Evolutionary conservation across 1,140 invertebrate species (phyloP), one percentile per base, ranked within the genome.

Genomic region (Drepana arcuata): DNA sequence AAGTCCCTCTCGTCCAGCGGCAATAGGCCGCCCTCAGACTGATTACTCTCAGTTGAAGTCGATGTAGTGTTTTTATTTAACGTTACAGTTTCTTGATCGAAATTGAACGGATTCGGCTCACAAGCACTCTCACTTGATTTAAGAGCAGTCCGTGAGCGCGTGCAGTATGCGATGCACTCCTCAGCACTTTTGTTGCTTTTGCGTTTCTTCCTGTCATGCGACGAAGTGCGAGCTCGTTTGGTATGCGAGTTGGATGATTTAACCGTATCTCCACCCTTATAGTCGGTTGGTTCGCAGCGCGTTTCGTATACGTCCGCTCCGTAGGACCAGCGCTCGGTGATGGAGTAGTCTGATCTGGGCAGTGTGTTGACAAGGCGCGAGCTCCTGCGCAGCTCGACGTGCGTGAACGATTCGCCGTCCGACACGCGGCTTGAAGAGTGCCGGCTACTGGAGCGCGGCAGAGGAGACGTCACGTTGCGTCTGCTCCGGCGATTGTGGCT

Each of bases 1-100:
- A 67, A 84, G 37, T 84, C 83, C 46, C 81, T 78, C 34, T 83
- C 79, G 66, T 84, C 83, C 14, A 84, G 52, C 12, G 83, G 83
- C 28, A 84, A 56, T 15, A 84, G 50, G 14, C 78, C 78, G 41
- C 75, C 75, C 47, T 78, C 77, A 5, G 54, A 40, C 33, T 60
- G 61, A 38, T 66, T 70, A 38, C 14, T 42, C 11, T 60, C 56
- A 25, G 59, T 52, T 7, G 61, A 42, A 38, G 62, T 54, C 10
- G 56, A 53, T 41, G 72, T 51, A 13, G 52, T 38, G 2, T 6
- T 6, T 21, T 5, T 4, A 36, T 56, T 64, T 14, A 41, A 23
- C 9, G 60, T 59, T 32, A 65, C 45, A 21, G 60, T 43, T 41
- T 66, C 45, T 16, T 35, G 30, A 43, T 59, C 68, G 45, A 63